A percentile compares a stretch with the other conserved stretches of the same genome.
Conservation (phyloP, 2,888 invertebrate genomes). For the Danaus chrysippus region DNA sequence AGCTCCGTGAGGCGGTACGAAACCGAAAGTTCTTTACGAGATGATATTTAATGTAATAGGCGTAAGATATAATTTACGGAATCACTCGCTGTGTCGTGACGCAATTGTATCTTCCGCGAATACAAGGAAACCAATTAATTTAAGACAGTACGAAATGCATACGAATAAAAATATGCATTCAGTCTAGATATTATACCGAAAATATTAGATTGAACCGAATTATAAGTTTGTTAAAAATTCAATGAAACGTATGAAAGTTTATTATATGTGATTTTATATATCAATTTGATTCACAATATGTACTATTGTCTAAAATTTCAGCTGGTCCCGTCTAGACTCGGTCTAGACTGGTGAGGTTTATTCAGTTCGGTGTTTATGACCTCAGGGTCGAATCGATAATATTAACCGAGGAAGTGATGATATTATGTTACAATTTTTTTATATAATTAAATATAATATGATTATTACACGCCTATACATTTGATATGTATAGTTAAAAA, state of each 20-base stretch:
- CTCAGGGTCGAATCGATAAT: constrained; percentile 35
- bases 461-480: no score
- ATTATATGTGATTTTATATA: constrained; percentile 5
- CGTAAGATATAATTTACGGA: constrained; percentile 24
- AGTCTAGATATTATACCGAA: no score
- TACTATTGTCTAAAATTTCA: constrained; percentile 27
- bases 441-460: no score
- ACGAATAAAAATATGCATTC: no score
- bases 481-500: no score
- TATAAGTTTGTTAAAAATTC: constrained; percentile 4
- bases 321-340: constrained; percentile 59
- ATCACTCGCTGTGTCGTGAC: constrained; percentile 25
- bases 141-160: constrained; percentile 3
- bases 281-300: constrained; percentile 8
- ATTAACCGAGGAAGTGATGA: constrained; percentile 16
- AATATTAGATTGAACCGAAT: no score
- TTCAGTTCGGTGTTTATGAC: constrained; percentile 38
- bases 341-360: constrained; percentile 57
- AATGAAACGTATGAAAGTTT: background rate
- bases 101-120: constrained; percentile 24
- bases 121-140: constrained; percentile 7
- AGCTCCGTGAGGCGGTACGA: constrained; percentile 54
- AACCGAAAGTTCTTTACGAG: constrained; percentile 49
- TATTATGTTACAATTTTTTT: no score
- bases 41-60: constrained; percentile 21